Conservation (phyloP, 2,888 invertebrate species). For the Synergus japonicus region DNA sequence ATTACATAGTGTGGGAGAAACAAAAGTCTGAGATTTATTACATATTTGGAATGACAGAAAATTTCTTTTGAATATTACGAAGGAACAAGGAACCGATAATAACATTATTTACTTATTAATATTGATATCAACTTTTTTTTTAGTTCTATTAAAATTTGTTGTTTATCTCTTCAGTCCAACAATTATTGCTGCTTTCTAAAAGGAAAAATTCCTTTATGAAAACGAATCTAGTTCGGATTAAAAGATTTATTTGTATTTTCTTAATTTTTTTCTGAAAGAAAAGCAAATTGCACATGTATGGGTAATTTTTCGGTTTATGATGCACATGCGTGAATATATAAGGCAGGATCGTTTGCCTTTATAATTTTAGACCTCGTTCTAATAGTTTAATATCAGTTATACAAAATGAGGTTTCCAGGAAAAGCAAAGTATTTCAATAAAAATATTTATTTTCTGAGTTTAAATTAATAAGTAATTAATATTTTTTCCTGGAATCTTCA, state of each 20-base stretch:
- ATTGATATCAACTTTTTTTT: no score
- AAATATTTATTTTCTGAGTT: background rate
- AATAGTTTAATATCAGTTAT: background rate
- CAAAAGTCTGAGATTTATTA: background rate
- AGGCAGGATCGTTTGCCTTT: background rate
- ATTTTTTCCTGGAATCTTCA: background rate
- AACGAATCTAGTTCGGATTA: background rate
- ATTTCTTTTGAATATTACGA: background rate
- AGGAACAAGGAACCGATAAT: background rate
- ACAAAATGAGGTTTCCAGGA: background rate
- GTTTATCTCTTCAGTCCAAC: no score
- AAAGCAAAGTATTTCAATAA: background rate
- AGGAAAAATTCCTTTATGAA: background rate
- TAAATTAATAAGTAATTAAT: background rate
- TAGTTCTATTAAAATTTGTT: no score
- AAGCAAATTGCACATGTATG: slow-evolving; percentile 1
- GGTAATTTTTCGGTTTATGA: slow-evolving; percentile 18
- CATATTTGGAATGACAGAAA: background rate
- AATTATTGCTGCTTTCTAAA: background rate
- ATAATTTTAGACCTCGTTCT: slow-evolving; percentile 16
- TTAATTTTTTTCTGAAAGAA: background rate
- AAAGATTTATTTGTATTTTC: background rate
- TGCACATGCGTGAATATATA: slow-evolving; percentile 17
- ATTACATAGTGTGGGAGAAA: background rate
- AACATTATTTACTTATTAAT: no score